Evolutionary conservation across 2,797 vertebrate genomes (phyloP), one percentile per base, ranked within the genome.

Genomic region (Semaprochilodus insignis): DNA sequence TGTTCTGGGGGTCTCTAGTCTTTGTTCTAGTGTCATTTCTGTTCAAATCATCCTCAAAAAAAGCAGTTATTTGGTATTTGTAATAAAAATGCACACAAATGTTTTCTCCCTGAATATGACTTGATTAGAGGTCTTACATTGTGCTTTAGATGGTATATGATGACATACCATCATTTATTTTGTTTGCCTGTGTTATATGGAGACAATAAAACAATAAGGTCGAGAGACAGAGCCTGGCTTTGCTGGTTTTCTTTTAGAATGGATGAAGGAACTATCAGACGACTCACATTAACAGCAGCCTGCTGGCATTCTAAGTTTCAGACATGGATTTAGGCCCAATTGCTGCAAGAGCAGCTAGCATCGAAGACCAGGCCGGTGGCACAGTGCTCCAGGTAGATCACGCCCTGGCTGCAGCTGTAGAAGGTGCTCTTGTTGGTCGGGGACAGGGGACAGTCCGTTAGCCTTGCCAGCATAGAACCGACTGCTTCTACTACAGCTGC

Each of bases 381-480:
- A 16, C 94, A 96, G 70, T 89, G 72, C 81, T 95, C 78, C 25
- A 1, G 0, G 0, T 91, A 92, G 31, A 90, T 91, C 4, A 74
- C 0, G 2, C 94, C 93, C 54, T 92, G 81, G 27, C 17, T 0
- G 52, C 94, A 95, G 23, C 79, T 83, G 86, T 92, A 94, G 91
- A 94, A 96, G 51, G 81, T 60, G 75, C 92, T 94, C 48, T 70
- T 91, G 90, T 90, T 92, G 36, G 55, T 82, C 60, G 88, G 81
- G 80, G 95, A n/a, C 89, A 0, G 94, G 91, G 55, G 92, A 96
- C 48, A 95, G 7, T 13, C 94, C 94, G 0, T 93, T 88, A 40
- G 90, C 3, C 88, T 94, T 96, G 69, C 90, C 91, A 3, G 91
- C 88, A 0, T 94, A 96, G 91, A 96, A 96, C 0, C 88, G 88